Base-by-base conservation (phyloP, 2,888 invertebrate genomes). In the Lasioglossum zephyrum region DNA sequence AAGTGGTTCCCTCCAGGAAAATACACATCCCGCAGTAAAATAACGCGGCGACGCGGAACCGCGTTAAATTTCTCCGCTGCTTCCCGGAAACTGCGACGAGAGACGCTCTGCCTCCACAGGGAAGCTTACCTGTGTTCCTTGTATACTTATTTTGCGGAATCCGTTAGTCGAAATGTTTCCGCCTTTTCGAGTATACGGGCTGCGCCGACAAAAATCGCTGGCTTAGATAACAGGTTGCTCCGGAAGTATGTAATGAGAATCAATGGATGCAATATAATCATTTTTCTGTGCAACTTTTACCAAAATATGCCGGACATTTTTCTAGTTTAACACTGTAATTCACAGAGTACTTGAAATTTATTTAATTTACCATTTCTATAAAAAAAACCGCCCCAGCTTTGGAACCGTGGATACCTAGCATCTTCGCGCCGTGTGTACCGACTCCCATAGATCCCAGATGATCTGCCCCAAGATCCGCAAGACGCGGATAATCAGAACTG, bases 21-120 rank as follows among this genome's bases (percentile, higher is more conserved):
- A 79, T 73, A 76, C 79, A 84, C 66, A 73, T 57, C 85, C 78
- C 57, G 8, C 49, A 18, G 83, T 75, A 53, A 81, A 83, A 76
- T 77, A 81, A 81, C 76, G 85, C 73, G 74, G 13, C 76, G 76
- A 81, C 76, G 85, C 73, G 77, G 31, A 72, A 57, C 39, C 72
- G 76, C 41, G 84, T 70, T 83, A 79, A 85, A 76, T 73, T 76
- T 73, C 41, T n/a, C 18, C 63, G n/a, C 11, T 53, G 72, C 47
- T 83, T 70, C 60, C n/a, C 36, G 22, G 31, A 16, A 16, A 18
- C 36, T 8, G 31, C 75, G 69, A 77, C 73, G 36, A 49, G 41
- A 31, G n/a, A 57, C 57, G 39, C 31, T 69, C 4, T 49, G 26
- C 36, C 31, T n/a, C 22, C 39, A 4, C 49, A 41, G 36, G 53